Conservation (phyloP, 2,113 vertebrate species). For the Crotophaga sulcirostris region DNA sequence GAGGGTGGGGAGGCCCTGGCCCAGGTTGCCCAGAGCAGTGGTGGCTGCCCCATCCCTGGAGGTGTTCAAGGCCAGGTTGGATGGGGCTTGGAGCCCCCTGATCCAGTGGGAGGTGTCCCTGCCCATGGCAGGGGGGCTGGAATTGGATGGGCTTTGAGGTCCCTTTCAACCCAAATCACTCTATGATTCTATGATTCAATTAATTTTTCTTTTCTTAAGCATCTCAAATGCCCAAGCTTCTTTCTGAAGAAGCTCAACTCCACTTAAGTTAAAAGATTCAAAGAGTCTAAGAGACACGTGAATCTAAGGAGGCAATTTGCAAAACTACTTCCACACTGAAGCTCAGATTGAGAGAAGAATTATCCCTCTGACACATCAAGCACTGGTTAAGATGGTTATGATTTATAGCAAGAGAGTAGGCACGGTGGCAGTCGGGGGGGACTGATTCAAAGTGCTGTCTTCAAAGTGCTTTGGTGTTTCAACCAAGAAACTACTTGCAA, state of each 20-base stretch:
- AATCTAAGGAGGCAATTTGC: neutral
- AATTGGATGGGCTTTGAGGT: too few relatives aligned
- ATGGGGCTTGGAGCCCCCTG: too few relatives aligned
- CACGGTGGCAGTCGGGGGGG: neutral
- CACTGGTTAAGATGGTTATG: neutral
- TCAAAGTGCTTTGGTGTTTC: neutral
- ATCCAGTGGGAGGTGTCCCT: too few relatives aligned
- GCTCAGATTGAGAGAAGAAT: neutral
- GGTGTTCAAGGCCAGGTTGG: too few relatives aligned
- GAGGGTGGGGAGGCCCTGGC: too few relatives aligned
- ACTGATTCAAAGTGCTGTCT: fast-evolving
- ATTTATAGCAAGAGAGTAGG: neutral
- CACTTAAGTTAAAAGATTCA: neutral
- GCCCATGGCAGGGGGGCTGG: too few relatives aligned
- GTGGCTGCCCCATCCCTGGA: too few relatives aligned
- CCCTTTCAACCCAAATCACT: too few relatives aligned
- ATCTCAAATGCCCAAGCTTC: neutral
- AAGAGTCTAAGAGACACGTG: fast-evolving
- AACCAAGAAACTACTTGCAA: neutral
- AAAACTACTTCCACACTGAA: neutral
- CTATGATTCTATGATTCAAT: too few relatives aligned
- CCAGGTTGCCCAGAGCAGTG: too few relatives aligned
- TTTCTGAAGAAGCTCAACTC: neutral
- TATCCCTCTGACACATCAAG: neutral
- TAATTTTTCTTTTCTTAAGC: too few relatives aligned